These are phyloP conservation scores for Tillus elongatus DNA, from an alignment of 2,888 invertebrate genomes.

Conservation along the genomic window DNA sequence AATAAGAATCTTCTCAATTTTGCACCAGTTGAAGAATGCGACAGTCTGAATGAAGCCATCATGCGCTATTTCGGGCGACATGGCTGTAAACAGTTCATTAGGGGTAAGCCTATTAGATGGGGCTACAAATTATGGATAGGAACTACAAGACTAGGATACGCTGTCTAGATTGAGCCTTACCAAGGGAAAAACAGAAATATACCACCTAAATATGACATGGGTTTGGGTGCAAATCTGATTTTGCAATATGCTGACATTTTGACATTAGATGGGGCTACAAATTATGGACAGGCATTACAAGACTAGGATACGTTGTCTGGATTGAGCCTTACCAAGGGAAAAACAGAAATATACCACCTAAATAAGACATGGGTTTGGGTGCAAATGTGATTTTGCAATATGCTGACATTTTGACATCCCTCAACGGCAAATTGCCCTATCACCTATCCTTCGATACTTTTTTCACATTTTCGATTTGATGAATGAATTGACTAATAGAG, in stretches of 20 bases:
- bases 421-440: not conserved
- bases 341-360: no score
- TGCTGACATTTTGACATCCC: not conserved
- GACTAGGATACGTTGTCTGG: not conserved
- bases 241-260: not conserved
- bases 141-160: no score
- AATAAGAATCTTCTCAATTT: not conserved
- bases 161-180: not conserved
- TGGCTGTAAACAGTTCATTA: not conserved
- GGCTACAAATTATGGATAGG: no score
- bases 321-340: not conserved
- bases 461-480: no score
- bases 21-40: not conserved
- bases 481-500: no score
- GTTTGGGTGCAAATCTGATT: not conserved
- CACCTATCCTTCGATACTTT: not conserved
- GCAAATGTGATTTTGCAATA: not conserved
- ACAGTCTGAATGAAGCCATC: not conserved
- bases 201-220: no score
- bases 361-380: not conserved
- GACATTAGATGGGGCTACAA: not conserved
- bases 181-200: not conserved
- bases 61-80: not conserved
- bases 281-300: not conserved
- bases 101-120: constrained; percentile 1